Conservation (phyloP, 2,797 vertebrate species). For the Rhinoraja longicauda region DNA sequence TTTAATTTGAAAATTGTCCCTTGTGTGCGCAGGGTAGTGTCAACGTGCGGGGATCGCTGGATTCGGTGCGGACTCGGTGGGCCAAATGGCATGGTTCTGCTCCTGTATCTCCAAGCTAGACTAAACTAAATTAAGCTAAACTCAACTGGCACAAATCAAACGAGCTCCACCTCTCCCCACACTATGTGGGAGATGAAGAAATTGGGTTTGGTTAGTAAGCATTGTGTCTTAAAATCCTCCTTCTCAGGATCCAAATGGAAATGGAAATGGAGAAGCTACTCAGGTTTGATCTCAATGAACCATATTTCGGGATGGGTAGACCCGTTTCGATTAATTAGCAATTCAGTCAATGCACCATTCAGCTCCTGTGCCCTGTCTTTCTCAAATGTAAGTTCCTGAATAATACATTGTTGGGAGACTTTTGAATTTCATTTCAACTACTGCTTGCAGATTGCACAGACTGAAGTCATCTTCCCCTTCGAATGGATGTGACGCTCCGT, state of each 20-base stretch:
- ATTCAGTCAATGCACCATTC: slow-evolving; percentile 20
- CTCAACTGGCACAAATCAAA: neutral
- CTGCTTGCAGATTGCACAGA: neutral
- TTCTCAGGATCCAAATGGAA: slow-evolving; percentile 21
- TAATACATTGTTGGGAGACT: neutral
- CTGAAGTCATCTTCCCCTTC: neutral
- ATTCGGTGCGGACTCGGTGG: too few species aligned
- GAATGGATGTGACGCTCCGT: neutral
- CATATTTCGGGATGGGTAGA: neutral
- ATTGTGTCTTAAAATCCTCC: slow-evolving; percentile 15
- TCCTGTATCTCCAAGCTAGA: too few species aligned
- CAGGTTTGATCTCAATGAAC: neutral
- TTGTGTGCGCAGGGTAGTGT: too few species aligned
- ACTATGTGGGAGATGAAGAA: neutral
- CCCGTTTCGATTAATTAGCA: neutral
- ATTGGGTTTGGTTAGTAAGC: neutral
- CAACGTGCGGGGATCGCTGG: too few species aligned
- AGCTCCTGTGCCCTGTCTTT: neutral
- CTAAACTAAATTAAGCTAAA: too few species aligned
- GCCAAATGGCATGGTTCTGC: too few species aligned
- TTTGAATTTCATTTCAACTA: neutral
- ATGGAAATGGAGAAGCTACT: slow-evolving; percentile 25
- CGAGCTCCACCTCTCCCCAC: neutral
- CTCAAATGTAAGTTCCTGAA: neutral
- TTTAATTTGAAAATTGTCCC: too few species aligned